Evolutionary conservation across 2,113 vertebrate genomes (phyloP), one percentile per base, ranked within the genome.

Genomic region (Ellobius talpinus): DNA sequence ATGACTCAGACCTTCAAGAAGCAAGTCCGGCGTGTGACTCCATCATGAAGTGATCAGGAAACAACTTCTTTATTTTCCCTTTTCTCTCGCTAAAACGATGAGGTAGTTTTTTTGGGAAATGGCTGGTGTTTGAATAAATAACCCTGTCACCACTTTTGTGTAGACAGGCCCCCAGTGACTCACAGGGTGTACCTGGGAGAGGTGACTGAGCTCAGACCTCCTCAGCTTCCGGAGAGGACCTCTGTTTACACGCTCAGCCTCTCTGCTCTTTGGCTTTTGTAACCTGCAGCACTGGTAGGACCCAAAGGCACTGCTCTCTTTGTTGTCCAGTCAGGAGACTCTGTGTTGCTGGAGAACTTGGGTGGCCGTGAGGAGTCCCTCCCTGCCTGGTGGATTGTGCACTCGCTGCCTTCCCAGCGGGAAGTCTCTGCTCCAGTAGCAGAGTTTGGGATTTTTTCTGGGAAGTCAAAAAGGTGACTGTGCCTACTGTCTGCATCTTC

Each of bases 21-120:
- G 11, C 76, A 77, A 50, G 52, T 58, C 36, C 19, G n/a, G 68
- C 19, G 8, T 45, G 70, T 85, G 33, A 72, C 87, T 86, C 39
- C 17, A 73, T 21, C 42, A 5, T 36, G 87, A 70, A 79, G 26
- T 42, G 7, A 89, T 72, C 65, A 70, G 87, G 89, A 90, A 98
- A 70, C 24, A 31, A 79, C 58, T 87, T 45, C 13, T 76, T 52
- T 86, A 65, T 84, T 63, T 92, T 95, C 73, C n/a, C 5, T 85
- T 73, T 58, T 89, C 12, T 88, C 24, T 90, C 50, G 85, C 73
- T 47, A 29, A 73, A 92, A 77, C 42, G 3, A 90, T 92, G 42
- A 92, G 55, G 29, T 86, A 2, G 42, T 94, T 93, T 85, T 96
- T 91, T 89, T 88, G 68, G 74, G 87, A 96, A 89, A 76, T 92